Percentiles rank a stretch among this genome's conserved stretches.
Evolutionary conservation across 2,797 vertebrate species (phyloP).

Genomic region (Epinephelus awoara): DNA sequence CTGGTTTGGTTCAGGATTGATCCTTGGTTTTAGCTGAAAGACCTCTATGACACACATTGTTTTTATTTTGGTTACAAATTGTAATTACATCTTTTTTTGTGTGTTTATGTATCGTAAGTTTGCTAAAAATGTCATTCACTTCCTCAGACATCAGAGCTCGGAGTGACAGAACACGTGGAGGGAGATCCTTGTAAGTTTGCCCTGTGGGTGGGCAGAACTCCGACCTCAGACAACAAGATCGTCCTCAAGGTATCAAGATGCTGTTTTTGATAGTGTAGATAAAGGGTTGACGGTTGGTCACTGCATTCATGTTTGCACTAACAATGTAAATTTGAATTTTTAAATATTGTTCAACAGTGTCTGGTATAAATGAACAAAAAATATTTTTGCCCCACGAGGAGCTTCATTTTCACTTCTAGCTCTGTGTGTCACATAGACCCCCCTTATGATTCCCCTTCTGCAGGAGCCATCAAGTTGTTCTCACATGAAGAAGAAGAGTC

Average conservation of each 20-base stretch:
- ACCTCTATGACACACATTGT: not conserved
- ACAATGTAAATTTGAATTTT: not conserved
- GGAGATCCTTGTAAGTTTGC: constrained; percentile 99
- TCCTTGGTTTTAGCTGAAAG: not conserved
- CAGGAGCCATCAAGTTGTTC: constrained; percentile 24
- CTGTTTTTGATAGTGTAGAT: not conserved
- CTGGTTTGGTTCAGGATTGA: not conserved
- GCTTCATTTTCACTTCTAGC: not conserved
- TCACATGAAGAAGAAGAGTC: constrained; percentile 37
- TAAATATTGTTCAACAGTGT: not conserved
- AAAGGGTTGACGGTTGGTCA: not conserved
- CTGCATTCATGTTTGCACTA: not conserved
- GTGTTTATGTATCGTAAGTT: not conserved
- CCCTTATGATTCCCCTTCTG: constrained; percentile 19
- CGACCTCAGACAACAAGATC: constrained; percentile 98
- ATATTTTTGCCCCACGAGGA: not conserved
- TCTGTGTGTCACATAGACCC: constrained; percentile 7
- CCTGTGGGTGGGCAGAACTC: constrained; percentile 96
- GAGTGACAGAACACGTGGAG: constrained; percentile 98
- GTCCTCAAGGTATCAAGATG: constrained; percentile 93
- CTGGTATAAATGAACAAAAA: not conserved
- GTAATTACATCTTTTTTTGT: constrained; percentile 19
- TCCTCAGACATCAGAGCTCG: constrained; percentile 94
- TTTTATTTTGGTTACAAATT: not conserved
- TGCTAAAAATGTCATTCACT: constrained; percentile 15